These are phyloP conservation scores for Phlogophora meticulosa DNA, from an alignment of 2,888 invertebrate genomes.

Conservation along the genomic window DNA sequence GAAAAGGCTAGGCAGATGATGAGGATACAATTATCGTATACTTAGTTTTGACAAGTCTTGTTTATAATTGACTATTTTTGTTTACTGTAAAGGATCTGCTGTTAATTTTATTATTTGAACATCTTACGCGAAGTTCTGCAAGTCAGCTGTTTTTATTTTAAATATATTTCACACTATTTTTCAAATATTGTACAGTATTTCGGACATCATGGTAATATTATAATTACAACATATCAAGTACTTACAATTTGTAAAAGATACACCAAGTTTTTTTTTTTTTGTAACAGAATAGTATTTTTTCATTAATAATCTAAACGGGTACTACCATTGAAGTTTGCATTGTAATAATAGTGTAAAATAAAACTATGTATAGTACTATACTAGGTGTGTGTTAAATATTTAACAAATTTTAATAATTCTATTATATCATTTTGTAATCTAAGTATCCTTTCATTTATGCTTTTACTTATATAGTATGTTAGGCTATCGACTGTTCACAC, in stretches of 20 bases:
- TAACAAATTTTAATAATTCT: conserved; percentile 49
- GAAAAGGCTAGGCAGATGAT: too few relatives aligned
- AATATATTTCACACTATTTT: conserved; percentile 12
- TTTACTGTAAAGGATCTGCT: neutral
- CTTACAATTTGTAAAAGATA: conserved; percentile 44
- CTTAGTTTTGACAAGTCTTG: too few relatives aligned
- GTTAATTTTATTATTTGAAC: conserved; percentile 6
- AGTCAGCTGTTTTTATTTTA: conserved; percentile 2
- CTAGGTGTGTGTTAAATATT: conserved; percentile 54
- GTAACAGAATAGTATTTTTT: conserved; percentile 42
- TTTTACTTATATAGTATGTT: conserved; percentile 32
- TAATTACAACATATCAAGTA: conserved; percentile 65
- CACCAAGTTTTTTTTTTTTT: conserved; percentile 52
- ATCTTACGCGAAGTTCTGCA: conserved; percentile 3
- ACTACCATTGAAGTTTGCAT: conserved; percentile 50
- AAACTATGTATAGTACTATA: conserved; percentile 44
- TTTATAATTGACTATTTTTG: neutral
- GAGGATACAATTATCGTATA: too few relatives aligned
- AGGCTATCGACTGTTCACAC: too few relatives aligned
- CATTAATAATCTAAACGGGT: conserved; percentile 39
- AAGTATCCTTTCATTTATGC: conserved; percentile 43
- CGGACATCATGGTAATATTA: conserved; percentile 63
- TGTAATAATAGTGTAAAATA: conserved; percentile 43
- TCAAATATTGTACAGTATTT: conserved; percentile 52
- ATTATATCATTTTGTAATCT: conserved; percentile 46